phyloP scores from a whole-genome alignment of 2,888 invertebrate species.

The Drosophila tripunctata region DNA sequence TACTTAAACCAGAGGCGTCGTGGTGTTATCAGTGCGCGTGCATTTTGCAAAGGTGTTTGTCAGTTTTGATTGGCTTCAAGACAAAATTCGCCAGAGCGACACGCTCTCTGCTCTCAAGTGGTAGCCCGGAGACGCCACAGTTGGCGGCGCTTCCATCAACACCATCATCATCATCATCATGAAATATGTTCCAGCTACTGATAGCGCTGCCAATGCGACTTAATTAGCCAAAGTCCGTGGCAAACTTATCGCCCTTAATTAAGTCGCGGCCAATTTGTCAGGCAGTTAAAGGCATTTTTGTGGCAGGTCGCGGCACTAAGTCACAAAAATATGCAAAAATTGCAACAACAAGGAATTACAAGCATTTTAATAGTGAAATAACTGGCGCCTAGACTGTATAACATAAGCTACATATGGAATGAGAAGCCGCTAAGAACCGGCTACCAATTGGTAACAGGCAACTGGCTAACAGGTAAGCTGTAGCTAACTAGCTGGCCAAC shows the following conservation, averaged over 20 bases:
- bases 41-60: conserved; percentile 82
- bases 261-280: conserved; percentile 80
- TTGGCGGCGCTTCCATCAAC: conserved; percentile 39
- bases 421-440: conserved; percentile 43
- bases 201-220: conserved; percentile 69
- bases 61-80: conserved; percentile 64
- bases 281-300: conserved; percentile 70
- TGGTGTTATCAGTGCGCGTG: conserved; percentile 78
- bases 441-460: conserved; percentile 35
- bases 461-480: conserved; percentile 6
- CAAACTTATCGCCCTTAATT: conserved; percentile 72
- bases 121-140: conserved; percentile 38
- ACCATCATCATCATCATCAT: conserved; percentile 34
- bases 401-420: conserved; percentile 35
- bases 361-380: conserved; percentile 38
- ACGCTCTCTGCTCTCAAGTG: conserved; percentile 24
- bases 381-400: conserved; percentile 53
- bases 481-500: conserved; percentile 18
- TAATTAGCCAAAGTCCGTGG: conserved; percentile 57
- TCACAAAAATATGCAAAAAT: conserved; percentile 20
- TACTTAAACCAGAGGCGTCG: conserved; percentile 20
- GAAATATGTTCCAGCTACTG: conserved; percentile 71
- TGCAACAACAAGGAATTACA: conserved; percentile 5
- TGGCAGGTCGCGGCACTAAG: conserved; percentile 55
- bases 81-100: conserved; percentile 19